These are phyloP conservation scores for Platycnemis pennipes DNA, from an alignment of 2,888 invertebrate genomes.

Conservation along the genomic window DNA sequence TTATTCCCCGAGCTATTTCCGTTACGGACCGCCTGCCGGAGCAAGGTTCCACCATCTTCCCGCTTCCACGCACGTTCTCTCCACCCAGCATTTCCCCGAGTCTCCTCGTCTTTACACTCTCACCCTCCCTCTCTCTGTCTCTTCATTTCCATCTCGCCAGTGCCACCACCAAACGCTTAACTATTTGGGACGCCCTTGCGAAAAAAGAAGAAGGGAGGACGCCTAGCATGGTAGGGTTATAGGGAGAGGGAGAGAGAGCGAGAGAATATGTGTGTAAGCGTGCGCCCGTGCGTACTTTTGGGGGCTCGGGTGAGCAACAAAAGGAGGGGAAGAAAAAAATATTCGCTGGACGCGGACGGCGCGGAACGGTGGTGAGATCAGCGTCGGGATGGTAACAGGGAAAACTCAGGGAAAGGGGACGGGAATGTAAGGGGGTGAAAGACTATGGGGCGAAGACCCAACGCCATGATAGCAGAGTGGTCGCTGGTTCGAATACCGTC, in stretches of 20 bases:
- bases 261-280: not conserved
- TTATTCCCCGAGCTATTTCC: conserved; percentile 19
- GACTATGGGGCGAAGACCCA: too few species aligned
- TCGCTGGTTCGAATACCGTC: not conserved
- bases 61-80: not conserved
- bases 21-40: conserved; percentile 54
- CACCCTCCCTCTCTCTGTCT: not conserved
- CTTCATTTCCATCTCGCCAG: not conserved
- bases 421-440: too few species aligned
- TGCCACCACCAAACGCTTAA: not conserved
- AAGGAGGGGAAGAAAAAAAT: not conserved
- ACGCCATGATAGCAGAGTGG: not conserved
- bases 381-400: not conserved
- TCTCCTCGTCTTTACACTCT: not conserved
- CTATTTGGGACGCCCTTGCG: not conserved
- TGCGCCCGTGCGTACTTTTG: not conserved
- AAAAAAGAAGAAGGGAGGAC: not conserved
- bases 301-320: not conserved
- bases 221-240: not conserved
- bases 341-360: not conserved
- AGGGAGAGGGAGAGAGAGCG: not conserved
- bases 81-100: not conserved
- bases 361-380: not conserved
- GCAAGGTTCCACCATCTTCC: not conserved
- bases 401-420: not conserved